Conservation (phyloP, 2,797 vertebrate species). For the Sebastes flavidus region DNA sequence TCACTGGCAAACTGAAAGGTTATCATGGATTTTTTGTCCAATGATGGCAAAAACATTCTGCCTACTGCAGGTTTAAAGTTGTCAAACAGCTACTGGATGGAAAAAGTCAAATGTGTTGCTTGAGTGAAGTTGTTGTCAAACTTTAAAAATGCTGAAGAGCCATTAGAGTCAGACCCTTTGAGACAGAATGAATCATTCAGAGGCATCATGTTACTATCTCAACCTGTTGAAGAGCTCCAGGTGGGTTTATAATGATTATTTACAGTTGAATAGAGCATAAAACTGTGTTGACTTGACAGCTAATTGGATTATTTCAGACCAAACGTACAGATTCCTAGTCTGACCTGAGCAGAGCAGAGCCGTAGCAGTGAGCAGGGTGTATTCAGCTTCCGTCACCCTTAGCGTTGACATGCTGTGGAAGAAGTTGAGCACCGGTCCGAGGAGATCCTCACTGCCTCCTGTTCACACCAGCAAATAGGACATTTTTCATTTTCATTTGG, state of each 20-base stretch:
- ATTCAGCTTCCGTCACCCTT: conserved; percentile 88
- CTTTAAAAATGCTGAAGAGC: not conserved
- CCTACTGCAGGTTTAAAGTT: too few species aligned
- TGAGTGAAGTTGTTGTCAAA: not conserved
- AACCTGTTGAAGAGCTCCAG: not conserved
- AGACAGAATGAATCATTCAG: not conserved
- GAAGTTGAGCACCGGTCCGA: conserved; percentile 89
- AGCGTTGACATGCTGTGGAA: conserved; percentile 92
- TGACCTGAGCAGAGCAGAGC: conserved; percentile 94
- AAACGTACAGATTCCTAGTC: not conserved
- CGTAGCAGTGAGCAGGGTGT: conserved; percentile 90
- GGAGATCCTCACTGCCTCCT: conserved; percentile 89
- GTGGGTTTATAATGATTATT: not conserved
- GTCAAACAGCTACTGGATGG: not conserved
- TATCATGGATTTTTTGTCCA: too few species aligned
- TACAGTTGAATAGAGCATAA: not conserved
- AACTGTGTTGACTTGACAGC: not conserved
- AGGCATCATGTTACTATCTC: too few species aligned
- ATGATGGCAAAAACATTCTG: too few species aligned
- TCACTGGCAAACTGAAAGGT: too few species aligned
- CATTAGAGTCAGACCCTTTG: not conserved
- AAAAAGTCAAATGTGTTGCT: not conserved
- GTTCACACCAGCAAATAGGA: not conserved
- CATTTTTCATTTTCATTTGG: not conserved
- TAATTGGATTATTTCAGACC: not conserved